Conservation (phyloP, 2,797 vertebrate species). For the Aselliscus stoliczkanus region DNA sequence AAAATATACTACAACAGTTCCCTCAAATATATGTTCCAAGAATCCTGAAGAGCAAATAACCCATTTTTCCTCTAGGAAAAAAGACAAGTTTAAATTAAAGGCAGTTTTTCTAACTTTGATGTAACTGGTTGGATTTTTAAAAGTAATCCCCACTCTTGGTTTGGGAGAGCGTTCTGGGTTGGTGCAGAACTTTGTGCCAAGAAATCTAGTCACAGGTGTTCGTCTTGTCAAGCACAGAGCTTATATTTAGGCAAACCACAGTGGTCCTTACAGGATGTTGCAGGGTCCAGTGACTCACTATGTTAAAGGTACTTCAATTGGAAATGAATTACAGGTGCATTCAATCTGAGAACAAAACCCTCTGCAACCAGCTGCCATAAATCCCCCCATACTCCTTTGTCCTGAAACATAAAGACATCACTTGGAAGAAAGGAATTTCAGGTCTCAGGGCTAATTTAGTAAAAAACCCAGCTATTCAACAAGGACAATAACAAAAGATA, state of each 20-base stretch:
- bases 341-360: not conserved
- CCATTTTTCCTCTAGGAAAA: not conserved
- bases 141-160: not conserved
- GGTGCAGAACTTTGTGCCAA: not conserved
- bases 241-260: not conserved
- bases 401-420: not conserved
- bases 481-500: not conserved
- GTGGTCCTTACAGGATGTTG: not conserved
- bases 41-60: not conserved
- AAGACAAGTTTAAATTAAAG: conserved; percentile 8
- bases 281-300: not conserved
- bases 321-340: not conserved
- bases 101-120: conserved; percentile 4
- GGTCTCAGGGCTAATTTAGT: conserved; percentile 17
- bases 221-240: not conserved
- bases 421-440: not conserved
- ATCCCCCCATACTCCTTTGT: not conserved
- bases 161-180: not conserved
- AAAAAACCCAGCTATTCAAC: conserved; percentile 17
- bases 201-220: not conserved
- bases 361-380: not conserved
- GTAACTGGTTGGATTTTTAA: not conserved
- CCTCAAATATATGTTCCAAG: not conserved
- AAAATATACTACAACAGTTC: not conserved
- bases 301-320: conserved; percentile 27